Conservation (phyloP, 2,113 vertebrate species). For the Prochilodus magdalenae region DNA sequence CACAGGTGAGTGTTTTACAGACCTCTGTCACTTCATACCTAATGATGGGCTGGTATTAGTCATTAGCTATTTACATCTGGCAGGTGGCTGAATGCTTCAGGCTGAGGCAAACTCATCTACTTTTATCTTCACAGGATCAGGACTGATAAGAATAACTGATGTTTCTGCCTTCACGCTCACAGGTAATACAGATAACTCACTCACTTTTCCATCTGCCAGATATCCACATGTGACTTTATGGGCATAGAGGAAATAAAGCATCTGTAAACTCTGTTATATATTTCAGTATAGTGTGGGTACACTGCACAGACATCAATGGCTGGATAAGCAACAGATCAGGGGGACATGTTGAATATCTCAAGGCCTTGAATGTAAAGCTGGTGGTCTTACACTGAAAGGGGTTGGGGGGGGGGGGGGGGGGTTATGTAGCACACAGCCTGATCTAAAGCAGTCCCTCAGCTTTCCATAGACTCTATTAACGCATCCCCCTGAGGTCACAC, state of each 20-base stretch:
- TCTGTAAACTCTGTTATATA: neutral
- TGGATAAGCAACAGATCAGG: neutral
- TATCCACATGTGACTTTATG: neutral
- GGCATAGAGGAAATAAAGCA: neutral
- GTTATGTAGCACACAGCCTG: neutral
- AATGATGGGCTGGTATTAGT: neutral
- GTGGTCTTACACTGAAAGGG: neutral
- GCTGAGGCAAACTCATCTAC: neutral
- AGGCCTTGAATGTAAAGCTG: constrained; percentile 36
- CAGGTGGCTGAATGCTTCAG: neutral
- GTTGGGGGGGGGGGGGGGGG: neutral
- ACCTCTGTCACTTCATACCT: neutral
- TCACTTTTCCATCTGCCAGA: neutral
- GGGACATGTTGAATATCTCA: constrained; percentile 42
- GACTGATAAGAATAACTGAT: neutral
- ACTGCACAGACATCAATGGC: neutral
- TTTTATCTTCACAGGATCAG: constrained; percentile 36
- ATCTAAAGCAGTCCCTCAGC: constrained; percentile 1
- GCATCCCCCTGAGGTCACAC: neutral
- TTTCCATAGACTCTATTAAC: constrained; percentile 19
- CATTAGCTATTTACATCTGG: neutral
- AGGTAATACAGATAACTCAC: constrained; percentile 27
- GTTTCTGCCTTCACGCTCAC: constrained; percentile 5
- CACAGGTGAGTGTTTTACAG: constrained; percentile 71
- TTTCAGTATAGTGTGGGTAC: neutral